Base-by-base conservation (phyloP, 2,888 invertebrate genomes). In the Prosopocoilus inquinatus region DNA sequence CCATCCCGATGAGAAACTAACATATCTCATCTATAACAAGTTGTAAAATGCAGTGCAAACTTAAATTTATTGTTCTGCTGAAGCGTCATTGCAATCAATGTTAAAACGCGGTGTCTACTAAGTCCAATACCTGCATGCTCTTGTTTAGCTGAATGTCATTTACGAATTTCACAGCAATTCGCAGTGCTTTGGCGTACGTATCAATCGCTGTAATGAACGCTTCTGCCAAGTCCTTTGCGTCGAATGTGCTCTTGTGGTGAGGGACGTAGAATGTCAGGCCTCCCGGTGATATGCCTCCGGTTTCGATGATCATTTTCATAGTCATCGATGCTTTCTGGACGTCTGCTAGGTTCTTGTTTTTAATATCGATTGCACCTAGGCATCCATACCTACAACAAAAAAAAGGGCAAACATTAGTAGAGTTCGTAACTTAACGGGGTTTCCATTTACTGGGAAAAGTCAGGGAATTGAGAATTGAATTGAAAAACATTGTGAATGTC, bases 231-330 rank as follows among this genome's bases (percentile, higher is more conserved):
- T 84, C 86, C 38, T 79, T 77, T 1, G 79, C 62, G 55, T 82
- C 83, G 1, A 75, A 75, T 5, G 81, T 78, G 65, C 80, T 81
- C 0, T 83, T 74, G 0, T 81, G 76, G 1, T 81, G 75, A n/a
- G 74, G 72, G 34, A 84, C 76, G 60, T 80, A 79, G 64, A 87
- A 75, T 67, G 80, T 82, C 3, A 86, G 75, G 1, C 87, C 87
- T 34, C 84, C 86, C 1, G 83, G 80, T 1, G 80, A 80, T 13
- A 82, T 61, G 0, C 84, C 78, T 8, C 83, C 83, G 79, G 85
- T 61, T 49, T 64, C 60, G 7, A 66, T 49, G 35, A 66, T 52
- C 46, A 52, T 57, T 46, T 57, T 59, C 46, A 65, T 48, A 12
- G 58, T 45, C 50, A 60, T 54, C 12, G 56, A 28, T 8, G 56